Percentiles rank a stretch among this genome's conserved stretches.
Evolutionary conservation across 1,140 invertebrate species (phyloP).

Genomic region (Andrena cerasifolii): DNA sequence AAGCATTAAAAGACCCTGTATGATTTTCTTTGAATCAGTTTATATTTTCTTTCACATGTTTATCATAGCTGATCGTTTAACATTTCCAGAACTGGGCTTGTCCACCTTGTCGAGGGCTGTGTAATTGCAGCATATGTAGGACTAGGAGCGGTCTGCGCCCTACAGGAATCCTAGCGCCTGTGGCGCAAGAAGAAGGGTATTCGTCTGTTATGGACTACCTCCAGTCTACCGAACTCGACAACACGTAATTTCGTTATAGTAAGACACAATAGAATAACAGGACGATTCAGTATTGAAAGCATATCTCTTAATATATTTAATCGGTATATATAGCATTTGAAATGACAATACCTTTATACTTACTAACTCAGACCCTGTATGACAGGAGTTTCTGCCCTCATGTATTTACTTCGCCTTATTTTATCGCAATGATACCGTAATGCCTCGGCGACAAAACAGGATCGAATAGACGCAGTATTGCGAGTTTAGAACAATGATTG

Average conservation of each 20-base stretch:
- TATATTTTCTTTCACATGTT: not conserved
- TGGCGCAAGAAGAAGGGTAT: conserved; percentile 74
- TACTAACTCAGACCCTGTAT: not conserved
- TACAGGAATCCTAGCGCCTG: conserved; percentile 78
- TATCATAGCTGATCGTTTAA: not conserved
- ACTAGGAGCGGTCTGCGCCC: conserved; percentile 77
- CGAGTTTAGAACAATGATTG: conserved; percentile 84
- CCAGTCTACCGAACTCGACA: conserved; percentile 41
- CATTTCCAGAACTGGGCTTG: conserved; percentile 78
- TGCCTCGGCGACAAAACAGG: conserved; percentile 89
- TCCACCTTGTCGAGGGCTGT: conserved; percentile 80
- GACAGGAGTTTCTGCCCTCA: not conserved
- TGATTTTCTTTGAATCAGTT: conserved; percentile 14
- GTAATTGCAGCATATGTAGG: conserved; percentile 82
- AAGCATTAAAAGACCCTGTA: conserved; percentile 79
- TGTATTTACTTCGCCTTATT: conserved; percentile 47
- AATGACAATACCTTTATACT: no score
- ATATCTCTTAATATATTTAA: no score
- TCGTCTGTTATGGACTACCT: conserved; percentile 72
- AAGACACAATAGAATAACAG: not conserved
- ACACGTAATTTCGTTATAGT: not conserved
- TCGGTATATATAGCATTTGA: not conserved
- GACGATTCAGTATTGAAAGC: not conserved
- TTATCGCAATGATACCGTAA: conserved; percentile 87
- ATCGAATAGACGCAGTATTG: conserved; percentile 89